phyloP scores from a whole-genome alignment of 2,113 vertebrate species.

The Ciconia maguari region DNA sequence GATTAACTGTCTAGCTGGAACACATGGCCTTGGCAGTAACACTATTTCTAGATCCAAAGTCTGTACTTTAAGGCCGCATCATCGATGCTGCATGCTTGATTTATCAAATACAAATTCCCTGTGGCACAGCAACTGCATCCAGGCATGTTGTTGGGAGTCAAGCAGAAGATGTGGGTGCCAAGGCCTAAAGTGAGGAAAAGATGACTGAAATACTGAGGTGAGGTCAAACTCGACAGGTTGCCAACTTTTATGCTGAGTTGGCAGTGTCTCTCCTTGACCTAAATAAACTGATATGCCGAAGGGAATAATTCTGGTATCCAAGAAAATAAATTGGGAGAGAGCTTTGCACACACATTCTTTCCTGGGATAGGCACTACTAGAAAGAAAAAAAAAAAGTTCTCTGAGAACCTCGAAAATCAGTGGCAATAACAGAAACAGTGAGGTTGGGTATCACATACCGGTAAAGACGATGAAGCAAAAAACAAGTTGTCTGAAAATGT shows the following conservation, averaged over 20 bases:
- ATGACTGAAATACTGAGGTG: neutral
- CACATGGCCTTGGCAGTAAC: conserved; percentile 1
- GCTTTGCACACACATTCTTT: neutral
- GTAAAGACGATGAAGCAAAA: conserved; percentile 81
- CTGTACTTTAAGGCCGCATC: neutral
- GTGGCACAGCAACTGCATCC: neutral
- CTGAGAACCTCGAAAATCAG: neutral
- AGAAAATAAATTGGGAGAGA: conserved; percentile 6
- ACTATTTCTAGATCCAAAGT: neutral
- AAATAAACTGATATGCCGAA: conserved; percentile 8
- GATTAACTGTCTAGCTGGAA: conserved; percentile 41
- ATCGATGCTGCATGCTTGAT: neutral
- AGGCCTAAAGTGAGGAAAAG: conserved; percentile 37
- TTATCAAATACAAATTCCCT: conserved; percentile 48
- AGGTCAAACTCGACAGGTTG: neutral
- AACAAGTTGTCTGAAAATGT: conserved; percentile 85
- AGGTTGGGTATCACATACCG: conserved; percentile 70
- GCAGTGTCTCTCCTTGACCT: conserved; percentile 11
- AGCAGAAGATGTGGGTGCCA: neutral
- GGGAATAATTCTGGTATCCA: neutral
- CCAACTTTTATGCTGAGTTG: neutral
- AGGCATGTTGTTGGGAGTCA: neutral
- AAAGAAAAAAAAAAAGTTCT: neutral
- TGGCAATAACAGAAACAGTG: neutral
- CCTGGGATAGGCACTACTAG: neutral